A percentile compares a stretch with the other conserved stretches of the same genome.
phyloP scores from a whole-genome alignment of 2,797 vertebrate genomes.

The Petrocephalus sullivani region DNA sequence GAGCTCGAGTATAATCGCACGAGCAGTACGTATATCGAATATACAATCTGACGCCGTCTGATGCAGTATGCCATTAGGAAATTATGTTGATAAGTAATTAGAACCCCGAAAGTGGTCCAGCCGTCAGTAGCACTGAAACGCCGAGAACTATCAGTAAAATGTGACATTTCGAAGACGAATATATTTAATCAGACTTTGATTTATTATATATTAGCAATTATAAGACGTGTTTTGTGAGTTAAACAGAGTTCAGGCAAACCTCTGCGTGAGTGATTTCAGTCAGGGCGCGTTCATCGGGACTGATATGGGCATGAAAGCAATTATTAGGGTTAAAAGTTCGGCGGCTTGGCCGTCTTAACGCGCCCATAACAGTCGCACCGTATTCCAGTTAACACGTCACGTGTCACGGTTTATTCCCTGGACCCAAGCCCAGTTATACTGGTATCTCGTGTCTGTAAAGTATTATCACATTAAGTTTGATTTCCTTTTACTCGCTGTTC shows the following conservation, averaged over 20 bases:
- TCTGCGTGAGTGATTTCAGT: neutral
- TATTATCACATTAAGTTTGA: constrained; percentile 9
- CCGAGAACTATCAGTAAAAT: neutral
- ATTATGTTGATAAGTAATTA: neutral
- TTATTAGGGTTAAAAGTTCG: neutral
- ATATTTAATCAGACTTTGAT: neutral
- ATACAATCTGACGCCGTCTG: neutral
- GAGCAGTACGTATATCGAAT: neutral
- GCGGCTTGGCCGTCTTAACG: neutral
- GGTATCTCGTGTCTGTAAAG: neutral
- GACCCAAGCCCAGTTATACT: neutral
- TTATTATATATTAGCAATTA: neutral
- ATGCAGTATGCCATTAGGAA: neutral
- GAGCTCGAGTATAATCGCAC: neutral
- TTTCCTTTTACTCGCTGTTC: neutral
- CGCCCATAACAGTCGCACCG: neutral
- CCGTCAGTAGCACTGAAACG: neutral
- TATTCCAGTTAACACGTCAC: neutral
- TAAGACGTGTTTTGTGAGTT: neutral
- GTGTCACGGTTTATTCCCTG: neutral
- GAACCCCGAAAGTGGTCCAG: neutral
- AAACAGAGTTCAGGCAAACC: neutral
- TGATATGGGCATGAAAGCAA: neutral
- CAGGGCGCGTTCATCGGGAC: neutral
- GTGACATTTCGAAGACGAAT: neutral